These are phyloP conservation scores for Polydesmus complanatus DNA, from an alignment of 2,888 invertebrate species.

Conservation along the genomic window DNA sequence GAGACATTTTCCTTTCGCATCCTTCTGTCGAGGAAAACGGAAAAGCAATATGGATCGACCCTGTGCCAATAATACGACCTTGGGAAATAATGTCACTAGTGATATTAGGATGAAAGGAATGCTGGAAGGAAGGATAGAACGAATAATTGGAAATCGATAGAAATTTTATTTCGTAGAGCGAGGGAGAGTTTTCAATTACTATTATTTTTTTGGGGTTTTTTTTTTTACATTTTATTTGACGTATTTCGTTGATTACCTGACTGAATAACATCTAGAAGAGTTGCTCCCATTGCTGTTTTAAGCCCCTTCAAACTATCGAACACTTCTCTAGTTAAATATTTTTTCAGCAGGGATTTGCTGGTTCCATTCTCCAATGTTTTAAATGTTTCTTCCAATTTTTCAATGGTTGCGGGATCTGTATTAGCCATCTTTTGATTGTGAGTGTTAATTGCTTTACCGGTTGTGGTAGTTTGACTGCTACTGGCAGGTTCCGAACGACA, in stretches of 20 bases:
- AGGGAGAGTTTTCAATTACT: no score
- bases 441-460: background rate
- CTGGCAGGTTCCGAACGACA: background rate
- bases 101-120: no score
- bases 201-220: no score
- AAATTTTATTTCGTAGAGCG: no score
- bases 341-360: conserved; percentile 91
- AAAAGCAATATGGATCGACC: no score
- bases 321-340: conserved; percentile 78
- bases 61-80: no score
- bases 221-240: no score
- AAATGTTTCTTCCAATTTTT: conserved; percentile 82
- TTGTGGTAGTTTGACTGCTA: background rate
- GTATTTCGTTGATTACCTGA: conserved; percentile 68
- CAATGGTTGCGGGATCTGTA: conserved; percentile 77
- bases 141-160: no score
- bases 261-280: conserved; percentile 84
- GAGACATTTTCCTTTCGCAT: no score
- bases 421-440: conserved; percentile 50
- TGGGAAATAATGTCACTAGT: no score
- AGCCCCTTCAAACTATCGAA: conserved; percentile 83
- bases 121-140: no score
- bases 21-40: no score
- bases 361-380: conserved; percentile 64
- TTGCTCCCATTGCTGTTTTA: conserved; percentile 86